Conservation (phyloP, 2,888 invertebrate species). For the Blomia tropicalis region DNA sequence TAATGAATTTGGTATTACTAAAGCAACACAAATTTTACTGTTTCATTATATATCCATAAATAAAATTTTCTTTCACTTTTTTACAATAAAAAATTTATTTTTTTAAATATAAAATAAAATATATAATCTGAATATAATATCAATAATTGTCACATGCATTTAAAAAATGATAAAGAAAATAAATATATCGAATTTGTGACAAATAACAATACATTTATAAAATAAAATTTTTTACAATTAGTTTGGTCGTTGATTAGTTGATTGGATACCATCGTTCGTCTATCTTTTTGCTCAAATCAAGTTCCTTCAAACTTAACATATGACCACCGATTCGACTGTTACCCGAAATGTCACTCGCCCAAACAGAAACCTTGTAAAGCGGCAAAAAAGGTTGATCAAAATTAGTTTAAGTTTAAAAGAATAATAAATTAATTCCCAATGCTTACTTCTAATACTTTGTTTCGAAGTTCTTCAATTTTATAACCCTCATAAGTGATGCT, state of each 20-base stretch:
- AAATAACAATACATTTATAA: too few relatives aligned
- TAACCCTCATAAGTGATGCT: slow-evolving; percentile 35
- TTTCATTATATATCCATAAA: too few relatives aligned
- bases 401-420: neutral
- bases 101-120: neutral
- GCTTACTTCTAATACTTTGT: neutral
- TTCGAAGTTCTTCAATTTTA: neutral
- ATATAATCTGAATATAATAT: neutral
- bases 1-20: too few relatives aligned
- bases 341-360: slow-evolving; percentile 2
- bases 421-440: neutral
- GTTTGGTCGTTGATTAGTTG: too few relatives aligned
- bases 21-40: too few relatives aligned
- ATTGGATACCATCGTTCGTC: slow-evolving; percentile 74
- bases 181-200: neutral
- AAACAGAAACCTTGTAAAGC: slow-evolving; percentile 19
- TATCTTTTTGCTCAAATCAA: slow-evolving; percentile 60
- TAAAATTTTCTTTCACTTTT: neutral
- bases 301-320: slow-evolving; percentile 53
- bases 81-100: neutral
- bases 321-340: slow-evolving; percentile 55
- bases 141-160: neutral
- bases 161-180: neutral
- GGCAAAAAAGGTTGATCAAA: too few relatives aligned
- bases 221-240: too few relatives aligned